A percentile compares a stretch with the other conserved stretches of the same genome.
These are phyloP conservation scores for Cephalotes varians DNA, from an alignment of 2,888 invertebrate genomes.

Conservation along the genomic window DNA sequence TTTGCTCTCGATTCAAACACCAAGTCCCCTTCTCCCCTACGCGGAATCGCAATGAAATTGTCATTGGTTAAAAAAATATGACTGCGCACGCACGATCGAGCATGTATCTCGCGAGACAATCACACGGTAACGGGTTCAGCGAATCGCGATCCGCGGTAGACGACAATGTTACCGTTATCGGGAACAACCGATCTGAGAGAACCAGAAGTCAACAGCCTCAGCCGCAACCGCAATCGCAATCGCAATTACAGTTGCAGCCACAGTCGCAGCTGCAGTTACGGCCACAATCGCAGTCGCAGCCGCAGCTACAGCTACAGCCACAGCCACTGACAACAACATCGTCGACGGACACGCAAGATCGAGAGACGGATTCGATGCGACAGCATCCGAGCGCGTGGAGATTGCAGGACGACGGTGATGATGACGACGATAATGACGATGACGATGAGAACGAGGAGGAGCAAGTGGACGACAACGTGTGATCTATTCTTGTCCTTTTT, in stretches of 20 bases:
- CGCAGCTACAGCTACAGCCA: background rate
- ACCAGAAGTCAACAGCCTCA: background rate
- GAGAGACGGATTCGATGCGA: conserved; percentile 72
- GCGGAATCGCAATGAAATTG: conserved; percentile 17
- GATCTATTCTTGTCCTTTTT: conserved; percentile 40
- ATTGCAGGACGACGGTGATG: conserved; percentile 68
- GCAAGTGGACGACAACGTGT: conserved; percentile 71
- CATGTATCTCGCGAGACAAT: conserved; percentile 42
- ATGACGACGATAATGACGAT: conserved; percentile 66
- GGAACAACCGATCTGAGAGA: background rate
- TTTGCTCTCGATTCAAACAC: background rate
- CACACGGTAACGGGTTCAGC: background rate
- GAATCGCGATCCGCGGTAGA: conserved; percentile 12
- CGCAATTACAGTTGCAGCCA: background rate
- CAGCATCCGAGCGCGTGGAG: conserved; percentile 70
- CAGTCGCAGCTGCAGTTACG: background rate
- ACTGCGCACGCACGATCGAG: conserved; percentile 33
- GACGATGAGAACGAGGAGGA: conserved; percentile 54
- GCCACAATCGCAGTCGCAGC: background rate
- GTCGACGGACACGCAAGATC: conserved; percentile 50
- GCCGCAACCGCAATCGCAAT: background rate
- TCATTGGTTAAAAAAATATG: conserved; percentile 37
- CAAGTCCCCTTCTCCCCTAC: conserved; percentile 2
- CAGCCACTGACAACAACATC: background rate
- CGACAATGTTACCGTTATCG: conserved; percentile 2